Evolutionary conservation across 2,888 invertebrate species (phyloP).

Genomic region (Smittia aterrima): DNA sequence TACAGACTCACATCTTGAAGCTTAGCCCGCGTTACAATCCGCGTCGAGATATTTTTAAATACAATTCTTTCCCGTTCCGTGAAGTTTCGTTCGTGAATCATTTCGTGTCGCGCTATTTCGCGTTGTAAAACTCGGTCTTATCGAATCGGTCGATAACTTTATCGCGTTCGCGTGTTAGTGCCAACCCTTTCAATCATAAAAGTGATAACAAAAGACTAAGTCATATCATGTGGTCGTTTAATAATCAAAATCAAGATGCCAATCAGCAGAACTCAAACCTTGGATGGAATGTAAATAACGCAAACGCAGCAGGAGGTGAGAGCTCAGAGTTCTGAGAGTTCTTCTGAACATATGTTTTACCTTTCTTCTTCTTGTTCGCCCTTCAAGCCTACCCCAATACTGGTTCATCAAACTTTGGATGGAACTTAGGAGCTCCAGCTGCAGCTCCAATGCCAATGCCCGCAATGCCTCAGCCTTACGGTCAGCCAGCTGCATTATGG

Average conservation of each 20-base stretch:
- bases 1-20: neutral
- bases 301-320: neutral
- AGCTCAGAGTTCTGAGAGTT: neutral
- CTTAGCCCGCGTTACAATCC: neutral
- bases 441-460: slow-evolving; percentile 28
- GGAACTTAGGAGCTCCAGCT: slow-evolving; percentile 15
- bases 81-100: neutral
- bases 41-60: neutral
- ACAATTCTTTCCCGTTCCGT: neutral
- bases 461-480: slow-evolving; percentile 8
- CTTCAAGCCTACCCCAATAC: neutral
- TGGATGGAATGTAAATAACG: slow-evolving; percentile 13
- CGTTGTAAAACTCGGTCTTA: neutral
- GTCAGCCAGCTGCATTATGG: neutral
- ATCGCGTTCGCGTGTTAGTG: slow-evolving; percentile 13
- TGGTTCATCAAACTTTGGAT: slow-evolving; percentile 19
- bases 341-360: neutral
- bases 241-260: slow-evolving; percentile 10
- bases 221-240: slow-evolving; percentile 1
- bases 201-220: neutral
- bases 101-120: neutral
- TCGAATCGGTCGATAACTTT: neutral
- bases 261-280: neutral
- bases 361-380: neutral
- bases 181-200: neutral